Evolutionary conservation across 2,888 invertebrate species (phyloP), one percentile per base, ranked within the genome.

Genomic region (Nephrotoma appendiculata): DNA sequence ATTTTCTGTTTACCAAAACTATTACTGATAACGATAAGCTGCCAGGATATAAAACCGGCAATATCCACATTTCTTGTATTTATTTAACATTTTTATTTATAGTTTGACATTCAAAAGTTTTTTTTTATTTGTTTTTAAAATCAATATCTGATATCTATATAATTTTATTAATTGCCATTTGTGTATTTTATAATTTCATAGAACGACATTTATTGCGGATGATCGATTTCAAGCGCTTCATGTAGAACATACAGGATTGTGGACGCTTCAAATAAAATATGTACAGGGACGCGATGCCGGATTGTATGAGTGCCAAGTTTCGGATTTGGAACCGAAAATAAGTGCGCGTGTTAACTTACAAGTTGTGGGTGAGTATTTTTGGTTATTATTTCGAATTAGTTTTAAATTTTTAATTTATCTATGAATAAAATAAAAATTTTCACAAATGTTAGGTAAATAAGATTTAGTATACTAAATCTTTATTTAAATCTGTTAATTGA

Each of bases 271-370:
- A 93, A 95, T 96, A 90, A 97, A 97, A 92, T 97, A 96, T 93
- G 97, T 97, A 89, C 97, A 97, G 92, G 95, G 96, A 88, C 94
- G 96, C 88, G 98, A 98, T 93, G 96, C 96, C 89, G 98, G 98
- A 88, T 94, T 96, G 90, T 98, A 98, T 93, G 98, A 98, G 94
- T 98, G 97, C 92, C 98, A 98, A 94, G 96, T 98, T 90, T 97
- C 97, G 93, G 97, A 97, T 89, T 41, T 42, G 41, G 97, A 97
- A 92, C 97, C 97, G 90, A 98, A 98, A 94, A 96, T 97, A 94
- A 97, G 97, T 92, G 97, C 97, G 92, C 96, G 97, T 93, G 96
- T 98, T 92, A 96, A 96, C 91, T 95, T 98, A 91, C 96, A 96
- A 92, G 97, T 98, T 89, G 96, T 98, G 91, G 97, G 98, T 97